Evolutionary conservation across 2,113 vertebrate genomes (phyloP), one percentile per base, ranked within the genome.

Genomic region (Cichladusa arquata): DNA sequence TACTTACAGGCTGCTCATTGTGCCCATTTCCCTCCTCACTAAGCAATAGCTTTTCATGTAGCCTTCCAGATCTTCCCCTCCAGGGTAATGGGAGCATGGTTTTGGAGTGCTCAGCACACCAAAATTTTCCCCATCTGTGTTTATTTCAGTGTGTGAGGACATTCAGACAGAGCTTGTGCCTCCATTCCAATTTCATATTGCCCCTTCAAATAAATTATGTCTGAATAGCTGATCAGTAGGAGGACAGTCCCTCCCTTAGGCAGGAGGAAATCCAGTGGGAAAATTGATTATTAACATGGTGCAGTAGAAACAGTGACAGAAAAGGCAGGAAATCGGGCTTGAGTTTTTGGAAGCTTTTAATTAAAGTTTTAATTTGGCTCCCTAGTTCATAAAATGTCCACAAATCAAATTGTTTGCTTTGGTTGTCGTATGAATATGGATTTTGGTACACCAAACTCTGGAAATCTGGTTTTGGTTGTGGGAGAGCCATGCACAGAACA

Each of bases 201-300:
- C 36, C 18, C 6, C 1, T 70, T 51, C 71, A 69, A 26, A 82
- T 85, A 70, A 94, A 64, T 53, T 10, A 9, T 53, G 24, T 57
- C 56, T 23, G 22, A 91, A 69, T 1, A 3, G 51, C 64, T 81
- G 56, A 90, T 88, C 56, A 16, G n/a, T 40, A 54, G 29, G 62
- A 29, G 33, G n/a, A 91, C 8, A 0, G 54, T 71, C 62, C 36
- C 29, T 91, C 93, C 44, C 64, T 76, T 90, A 78, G 42, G 34
- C 54, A 81, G 45, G 62, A 88, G 36, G 58, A 95, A 94, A 95
- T 95, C 77, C 80, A 54, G 5, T 64, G 31, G 54, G 71, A 95
- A 93, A 89, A 78, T 33, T 29, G 5, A 58, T 88, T 86, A 58
- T 83, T 81, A 66, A 84, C 38, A 31, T 2, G 1, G 51, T 51